Evolutionary conservation across 2,113 vertebrate species (phyloP), one percentile per base, ranked within the genome.

Genomic region (Gracilinanus agilis): DNA sequence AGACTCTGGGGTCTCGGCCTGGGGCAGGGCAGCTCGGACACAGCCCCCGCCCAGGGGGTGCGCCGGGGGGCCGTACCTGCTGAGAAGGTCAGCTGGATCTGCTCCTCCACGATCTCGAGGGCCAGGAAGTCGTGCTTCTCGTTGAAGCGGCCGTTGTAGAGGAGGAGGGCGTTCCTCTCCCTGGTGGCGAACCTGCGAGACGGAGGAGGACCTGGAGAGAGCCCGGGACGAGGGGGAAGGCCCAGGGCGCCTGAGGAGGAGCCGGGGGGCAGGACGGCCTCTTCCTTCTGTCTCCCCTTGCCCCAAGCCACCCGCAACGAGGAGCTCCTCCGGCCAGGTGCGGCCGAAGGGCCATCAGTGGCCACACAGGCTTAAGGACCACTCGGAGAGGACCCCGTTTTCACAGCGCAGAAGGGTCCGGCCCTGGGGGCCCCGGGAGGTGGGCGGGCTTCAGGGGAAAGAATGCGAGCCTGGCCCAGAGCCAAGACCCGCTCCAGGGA

Each of bases 41-140:
- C n/a, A n/a, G n/a, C n/a, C n/a, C n/a, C n/a, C n/a, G 56, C 56
- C 24, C 56, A 25, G 58, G 61, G 27, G 12, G 29, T 5, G 27
- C 11, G 2, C 55, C 27, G 0, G 58, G 58, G 58, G 23, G 88
- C 3, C 98, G 98, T 29, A 99, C 99, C 99, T 99, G 99, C 99
- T 0, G 99, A 99, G 98, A 99, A 99, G 0, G 99, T 99, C 96
- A 99, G 99, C 98, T 99, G 99, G 97, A 99, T 99, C 98, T 99
- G 99, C 96, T 99, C 99, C 2, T 99, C 98, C n/a, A 99, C 99
- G 61, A 99, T 99, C 99, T 99, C 99, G 98, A 99, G 96, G 9
- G 99, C 99, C 40, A 99, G 99, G 97, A 99, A 99, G 98, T 99
- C 99, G 0, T 99, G 99, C 94, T 99, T 99, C 97, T 99, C 99